phyloP scores from a whole-genome alignment of 2,113 vertebrate genomes.

The Dipodomys stephensi region DNA sequence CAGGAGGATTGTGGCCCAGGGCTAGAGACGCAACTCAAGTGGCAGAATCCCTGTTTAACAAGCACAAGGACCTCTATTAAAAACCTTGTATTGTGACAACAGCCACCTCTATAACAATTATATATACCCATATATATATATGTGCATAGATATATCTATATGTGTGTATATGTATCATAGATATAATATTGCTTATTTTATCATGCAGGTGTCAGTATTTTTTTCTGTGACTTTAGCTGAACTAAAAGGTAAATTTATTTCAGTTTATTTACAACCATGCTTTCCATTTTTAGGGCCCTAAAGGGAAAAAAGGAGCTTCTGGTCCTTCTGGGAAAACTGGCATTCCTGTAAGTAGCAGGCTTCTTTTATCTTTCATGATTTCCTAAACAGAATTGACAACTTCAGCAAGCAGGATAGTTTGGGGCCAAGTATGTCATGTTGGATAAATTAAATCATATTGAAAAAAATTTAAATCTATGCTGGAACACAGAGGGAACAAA shows the following conservation, averaged over 20 bases:
- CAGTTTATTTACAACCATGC: conserved; percentile 58
- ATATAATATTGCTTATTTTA: not conserved
- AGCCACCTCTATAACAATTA: too few relatives aligned
- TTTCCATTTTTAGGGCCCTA: conserved; percentile 90
- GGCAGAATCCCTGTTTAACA: too few relatives aligned
- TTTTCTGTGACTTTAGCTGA: conserved; percentile 43
- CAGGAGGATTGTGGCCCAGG: too few relatives aligned
- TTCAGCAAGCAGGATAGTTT: conserved; percentile 67
- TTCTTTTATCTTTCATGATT: conserved; percentile 48
- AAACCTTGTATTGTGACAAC: too few relatives aligned
- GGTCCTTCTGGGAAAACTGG: conserved; percentile 92
- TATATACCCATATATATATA: too few relatives aligned
- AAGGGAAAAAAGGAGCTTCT: conserved; percentile 92
- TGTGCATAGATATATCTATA: too few relatives aligned
- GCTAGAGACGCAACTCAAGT: too few relatives aligned
- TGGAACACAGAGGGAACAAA: conserved; percentile 64
- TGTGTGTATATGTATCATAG: too few relatives aligned
- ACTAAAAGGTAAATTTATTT: conserved; percentile 28
- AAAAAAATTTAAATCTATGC: conserved; percentile 49
- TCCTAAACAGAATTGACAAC: conserved; percentile 68
- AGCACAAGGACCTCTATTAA: too few relatives aligned
- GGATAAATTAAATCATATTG: conserved; percentile 67
- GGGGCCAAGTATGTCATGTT: conserved; percentile 65
- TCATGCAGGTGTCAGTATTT: not conserved
- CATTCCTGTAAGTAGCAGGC: conserved; percentile 90